Evolutionary conservation across 2,888 invertebrate species (phyloP).

Genomic region (Lamproptera curius): DNA sequence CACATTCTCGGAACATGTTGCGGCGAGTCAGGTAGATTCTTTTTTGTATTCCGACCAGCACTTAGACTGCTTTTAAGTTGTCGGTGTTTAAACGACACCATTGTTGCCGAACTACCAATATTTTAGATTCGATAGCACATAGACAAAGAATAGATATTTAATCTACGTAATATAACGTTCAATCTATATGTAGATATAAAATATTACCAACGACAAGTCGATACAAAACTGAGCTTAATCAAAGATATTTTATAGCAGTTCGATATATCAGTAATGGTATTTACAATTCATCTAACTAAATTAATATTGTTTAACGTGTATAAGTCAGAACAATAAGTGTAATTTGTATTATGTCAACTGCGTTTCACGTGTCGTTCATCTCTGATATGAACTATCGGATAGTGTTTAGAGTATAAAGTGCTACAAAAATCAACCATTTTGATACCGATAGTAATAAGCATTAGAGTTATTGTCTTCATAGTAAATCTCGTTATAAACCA

Average conservation of each 20-base stretch:
- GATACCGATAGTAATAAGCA: too few relatives aligned
- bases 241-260: neutral
- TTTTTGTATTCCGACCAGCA: constrained; percentile 37
- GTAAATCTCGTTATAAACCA: too few relatives aligned
- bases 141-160: too few relatives aligned
- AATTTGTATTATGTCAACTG: neutral
- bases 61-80: constrained; percentile 34
- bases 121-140: too few relatives aligned
- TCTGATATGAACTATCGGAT: too few relatives aligned
- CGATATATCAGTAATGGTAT: neutral
- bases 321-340: neutral
- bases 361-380: neutral
- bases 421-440: too few relatives aligned
- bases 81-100: constrained; percentile 27
- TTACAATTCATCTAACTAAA: neutral
- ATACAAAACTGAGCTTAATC: neutral
- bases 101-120: constrained; percentile 15
- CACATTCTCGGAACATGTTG: constrained; percentile 60
- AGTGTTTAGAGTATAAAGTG: too few relatives aligned
- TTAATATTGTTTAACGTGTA: too few relatives aligned
- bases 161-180: too few relatives aligned
- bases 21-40: constrained; percentile 53
- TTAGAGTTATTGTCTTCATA: too few relatives aligned
- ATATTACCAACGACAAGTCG: neutral
- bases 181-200: neutral